Conservation (phyloP, 2,888 invertebrate genomes). For the Diogma glabrata region DNA sequence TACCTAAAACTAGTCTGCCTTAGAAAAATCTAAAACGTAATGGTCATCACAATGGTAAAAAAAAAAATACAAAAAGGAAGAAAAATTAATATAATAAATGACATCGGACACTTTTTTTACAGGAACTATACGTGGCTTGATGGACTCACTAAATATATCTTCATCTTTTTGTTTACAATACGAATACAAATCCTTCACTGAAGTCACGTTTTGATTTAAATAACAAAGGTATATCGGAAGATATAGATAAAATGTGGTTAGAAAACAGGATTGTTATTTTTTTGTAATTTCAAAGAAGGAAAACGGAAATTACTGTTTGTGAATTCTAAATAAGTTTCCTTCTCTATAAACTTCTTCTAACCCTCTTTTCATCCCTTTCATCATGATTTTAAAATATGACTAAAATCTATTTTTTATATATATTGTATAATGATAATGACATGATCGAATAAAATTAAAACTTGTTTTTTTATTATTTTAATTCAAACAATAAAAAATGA, state of each 20-base stretch:
- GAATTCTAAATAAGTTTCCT: constrained; percentile 8
- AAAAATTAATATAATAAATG: not conserved
- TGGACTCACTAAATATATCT: constrained; percentile 9
- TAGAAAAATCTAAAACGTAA: no score
- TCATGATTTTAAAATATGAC: constrained; percentile 4
- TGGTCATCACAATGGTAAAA: no score
- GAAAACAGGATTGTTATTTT: constrained; percentile 6
- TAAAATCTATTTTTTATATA: not conserved
- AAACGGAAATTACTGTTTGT: constrained; percentile 8
- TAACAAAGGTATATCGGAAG: no score
- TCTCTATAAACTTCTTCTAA: no score
- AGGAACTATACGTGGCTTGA: constrained; percentile 8
- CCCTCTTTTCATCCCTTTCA: constrained; percentile 3
- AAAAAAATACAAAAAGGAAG: no score
- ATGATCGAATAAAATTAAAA: constrained; percentile 8
- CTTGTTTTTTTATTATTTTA: constrained; percentile 5
- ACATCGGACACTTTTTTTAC: constrained; percentile 7
- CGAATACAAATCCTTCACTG: constrained; percentile 1
- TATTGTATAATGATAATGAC: not conserved
- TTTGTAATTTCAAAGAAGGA: constrained; percentile 1
- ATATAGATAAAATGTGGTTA: constrained; percentile 6
- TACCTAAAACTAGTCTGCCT: no score
- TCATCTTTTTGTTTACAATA: constrained; percentile 5
- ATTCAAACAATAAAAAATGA: no score
- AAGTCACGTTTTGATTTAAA: constrained; percentile 7